Evolutionary conservation across 1,140 invertebrate species (phyloP).

Genomic region (Nomia melanderi): DNA sequence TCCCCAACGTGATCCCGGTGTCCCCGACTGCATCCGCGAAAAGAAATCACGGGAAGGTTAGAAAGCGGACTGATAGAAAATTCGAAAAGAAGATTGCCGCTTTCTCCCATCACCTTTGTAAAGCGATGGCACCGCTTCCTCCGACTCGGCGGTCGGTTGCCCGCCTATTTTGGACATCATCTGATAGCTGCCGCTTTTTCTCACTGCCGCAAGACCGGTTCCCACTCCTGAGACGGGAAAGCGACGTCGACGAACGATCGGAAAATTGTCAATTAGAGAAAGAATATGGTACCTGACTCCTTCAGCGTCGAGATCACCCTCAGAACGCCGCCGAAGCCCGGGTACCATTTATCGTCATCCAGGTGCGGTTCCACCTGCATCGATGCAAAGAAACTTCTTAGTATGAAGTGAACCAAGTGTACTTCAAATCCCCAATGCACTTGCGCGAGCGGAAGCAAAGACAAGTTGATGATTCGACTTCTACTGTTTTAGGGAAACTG

Average conservation of each 20-base stretch:
- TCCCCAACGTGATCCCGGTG: constrained; percentile 38
- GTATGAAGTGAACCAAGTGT: no score
- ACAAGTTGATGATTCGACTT: no score
- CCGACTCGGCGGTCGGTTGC: constrained; percentile 1
- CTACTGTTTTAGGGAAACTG: no score
- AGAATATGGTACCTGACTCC: constrained; percentile 70
- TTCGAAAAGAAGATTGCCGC: background rate
- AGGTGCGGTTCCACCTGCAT: constrained; percentile 81
- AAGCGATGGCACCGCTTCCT: constrained; percentile 36
- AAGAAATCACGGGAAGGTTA: background rate
- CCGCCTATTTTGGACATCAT: constrained; percentile 58
- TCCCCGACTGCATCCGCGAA: constrained; percentile 22
- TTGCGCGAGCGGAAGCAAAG: no score
- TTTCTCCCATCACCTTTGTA: constrained; percentile 57
- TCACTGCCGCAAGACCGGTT: constrained; percentile 20
- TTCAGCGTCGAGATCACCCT: constrained; percentile 82
- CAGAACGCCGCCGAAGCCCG: constrained; percentile 83
- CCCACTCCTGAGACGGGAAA: constrained; percentile 34
- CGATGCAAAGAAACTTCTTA: background rate
- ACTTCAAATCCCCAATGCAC: no score
- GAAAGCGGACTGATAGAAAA: constrained; percentile 7
- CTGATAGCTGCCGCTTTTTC: constrained; percentile 53
- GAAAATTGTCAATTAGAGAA: constrained; percentile 14
- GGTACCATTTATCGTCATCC: constrained; percentile 83
- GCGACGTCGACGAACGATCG: background rate